These are phyloP conservation scores for Musca vetustissima DNA, from an alignment of 1,140 invertebrate species.

Conservation along the genomic window DNA sequence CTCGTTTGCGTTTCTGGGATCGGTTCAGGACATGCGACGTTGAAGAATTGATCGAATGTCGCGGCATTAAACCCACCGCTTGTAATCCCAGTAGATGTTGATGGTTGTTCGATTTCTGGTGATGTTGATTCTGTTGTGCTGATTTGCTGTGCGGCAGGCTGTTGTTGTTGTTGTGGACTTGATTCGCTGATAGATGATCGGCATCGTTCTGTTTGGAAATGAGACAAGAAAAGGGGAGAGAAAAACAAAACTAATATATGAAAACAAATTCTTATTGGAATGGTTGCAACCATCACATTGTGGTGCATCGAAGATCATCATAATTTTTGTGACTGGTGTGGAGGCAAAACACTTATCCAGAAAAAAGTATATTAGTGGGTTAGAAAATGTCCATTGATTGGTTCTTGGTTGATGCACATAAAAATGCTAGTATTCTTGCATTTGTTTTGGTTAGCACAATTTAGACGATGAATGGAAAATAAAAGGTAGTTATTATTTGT, in stretches of 20 bases:
- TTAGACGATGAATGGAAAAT: too few relatives aligned
- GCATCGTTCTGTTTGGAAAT: constrained; percentile 41
- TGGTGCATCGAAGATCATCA: constrained; percentile 30
- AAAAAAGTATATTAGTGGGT: neutral
- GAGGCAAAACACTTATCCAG: constrained; percentile 35
- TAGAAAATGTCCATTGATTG: constrained; percentile 14
- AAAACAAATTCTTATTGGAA: constrained; percentile 24
- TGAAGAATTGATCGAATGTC: constrained; percentile 32
- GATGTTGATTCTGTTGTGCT: constrained; percentile 36
- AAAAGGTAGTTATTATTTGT: too few relatives aligned
- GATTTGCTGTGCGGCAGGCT: constrained; percentile 12
- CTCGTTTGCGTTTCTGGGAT: constrained; percentile 49
- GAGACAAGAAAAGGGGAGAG: neutral
- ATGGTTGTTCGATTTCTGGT: constrained; percentile 32
- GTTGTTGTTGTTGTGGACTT: constrained; percentile 27
- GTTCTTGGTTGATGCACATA: neutral
- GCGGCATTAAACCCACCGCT: constrained; percentile 53
- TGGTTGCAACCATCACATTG: constrained; percentile 28
- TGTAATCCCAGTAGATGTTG: constrained; percentile 51
- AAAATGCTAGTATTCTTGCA: too few relatives aligned
- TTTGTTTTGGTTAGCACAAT: too few relatives aligned
- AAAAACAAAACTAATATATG: constrained; percentile 8
- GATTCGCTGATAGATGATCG: constrained; percentile 37
- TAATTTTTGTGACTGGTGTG: constrained; percentile 55
- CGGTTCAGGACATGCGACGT: constrained; percentile 33